Evolutionary conservation across 1,140 invertebrate genomes (phyloP), one percentile per base, ranked within the genome.

Genomic region (Caligus rogercresseyi): DNA sequence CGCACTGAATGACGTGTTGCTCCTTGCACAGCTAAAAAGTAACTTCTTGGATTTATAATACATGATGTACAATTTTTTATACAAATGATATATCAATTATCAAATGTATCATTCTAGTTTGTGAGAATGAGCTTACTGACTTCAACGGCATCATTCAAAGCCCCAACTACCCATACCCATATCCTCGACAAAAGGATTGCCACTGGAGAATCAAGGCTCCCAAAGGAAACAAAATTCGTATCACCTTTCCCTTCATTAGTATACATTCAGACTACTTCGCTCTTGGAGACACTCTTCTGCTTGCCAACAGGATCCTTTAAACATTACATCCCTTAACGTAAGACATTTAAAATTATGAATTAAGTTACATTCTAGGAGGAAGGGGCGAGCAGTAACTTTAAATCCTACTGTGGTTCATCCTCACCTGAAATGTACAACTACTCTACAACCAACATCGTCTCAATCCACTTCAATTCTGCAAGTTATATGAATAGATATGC

Each of bases 111-210:
- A 2, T 25, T 19, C 3, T n/a, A 26, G 60, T 54, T 16, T 62
- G 52, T 20, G 31, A 62, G 19, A 54, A 54, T 18, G 78, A 72
- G 56, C 7, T 86, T 14, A 76, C 66, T 11, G 82, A 81, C 0
- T 76, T 75, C 62, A 71, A 75, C 59, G 86, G 86, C 15, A 80
- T 86, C 0, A 81, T 83, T 61, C 80, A 82, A 69, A 80, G 77
- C 59, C 79, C 78, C 2, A 79, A 79, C 67, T 81, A 77, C 68
- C 80, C 80, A 0, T 63, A 75, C 13, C 65, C 69, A 0, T 80
- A 80, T 66, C 72, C 74, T 13, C 71, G 73, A 61, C 69, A 73
- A 56, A 63, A 70, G n/a, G 77, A 80, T 68, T 83, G 81, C 67
- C 74, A 74, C 0, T 83, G 80, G 80, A 72, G 68, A 3, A 78